A percentile compares a stretch with the other conserved stretches of the same genome.
Conservation (phyloP, 2,888 invertebrate species). For the Drosophila neutralis region DNA sequence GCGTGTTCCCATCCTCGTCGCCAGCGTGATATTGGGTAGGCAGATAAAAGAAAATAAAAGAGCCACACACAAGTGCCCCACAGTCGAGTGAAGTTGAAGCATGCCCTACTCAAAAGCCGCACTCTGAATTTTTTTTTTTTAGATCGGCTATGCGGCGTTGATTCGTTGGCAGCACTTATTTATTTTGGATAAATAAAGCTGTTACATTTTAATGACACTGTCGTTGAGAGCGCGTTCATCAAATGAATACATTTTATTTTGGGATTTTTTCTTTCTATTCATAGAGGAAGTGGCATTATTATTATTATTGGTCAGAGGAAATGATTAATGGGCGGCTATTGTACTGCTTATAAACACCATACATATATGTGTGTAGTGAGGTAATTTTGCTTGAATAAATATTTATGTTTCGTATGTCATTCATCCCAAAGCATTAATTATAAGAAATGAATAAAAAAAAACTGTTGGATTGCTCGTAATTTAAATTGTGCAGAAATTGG, state of each 20-base stretch:
- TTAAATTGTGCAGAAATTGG: background rate
- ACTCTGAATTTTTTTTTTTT: constrained; percentile 4
- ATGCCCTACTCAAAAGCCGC: constrained; percentile 43
- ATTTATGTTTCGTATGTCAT: constrained; percentile 8
- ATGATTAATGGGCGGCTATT: constrained; percentile 64
- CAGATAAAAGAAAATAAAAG: constrained; percentile 47
- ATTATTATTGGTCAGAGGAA: constrained; percentile 51
- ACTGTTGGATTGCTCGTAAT: background rate
- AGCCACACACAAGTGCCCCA: constrained; percentile 60
- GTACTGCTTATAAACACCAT: constrained; percentile 29
- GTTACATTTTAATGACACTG: constrained; percentile 59
- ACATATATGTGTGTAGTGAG: constrained; percentile 6
- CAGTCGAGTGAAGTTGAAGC: constrained; percentile 49
- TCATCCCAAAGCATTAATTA: background rate
- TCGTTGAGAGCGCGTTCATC: constrained; percentile 10
- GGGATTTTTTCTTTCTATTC: background rate
- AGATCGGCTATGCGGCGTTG: constrained; percentile 6
- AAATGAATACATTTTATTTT: constrained; percentile 15
- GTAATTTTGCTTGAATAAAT: background rate
- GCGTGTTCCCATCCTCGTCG: constrained; percentile 62
- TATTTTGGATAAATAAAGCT: constrained; percentile 60
- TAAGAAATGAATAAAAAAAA: background rate
- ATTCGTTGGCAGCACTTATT: constrained; percentile 34
- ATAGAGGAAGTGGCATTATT: constrained; percentile 50
- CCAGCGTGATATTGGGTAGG: constrained; percentile 69